phyloP scores from a whole-genome alignment of 2,888 invertebrate species.

The Orgyia antiqua region DNA sequence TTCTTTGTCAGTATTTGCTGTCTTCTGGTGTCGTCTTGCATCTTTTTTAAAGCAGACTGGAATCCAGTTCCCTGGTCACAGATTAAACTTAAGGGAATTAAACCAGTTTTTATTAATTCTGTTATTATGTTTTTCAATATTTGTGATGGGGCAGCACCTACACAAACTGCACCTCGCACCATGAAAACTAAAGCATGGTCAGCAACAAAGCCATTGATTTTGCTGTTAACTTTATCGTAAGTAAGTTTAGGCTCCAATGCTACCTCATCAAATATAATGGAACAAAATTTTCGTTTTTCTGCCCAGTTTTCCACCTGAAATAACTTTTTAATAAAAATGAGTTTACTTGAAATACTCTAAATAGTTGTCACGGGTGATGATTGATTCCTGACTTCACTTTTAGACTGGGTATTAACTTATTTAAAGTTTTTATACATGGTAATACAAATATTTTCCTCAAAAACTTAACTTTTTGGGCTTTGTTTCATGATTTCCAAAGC shows the following conservation, averaged over 20 bases:
- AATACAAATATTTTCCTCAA: not conserved
- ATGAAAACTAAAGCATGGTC: not conserved
- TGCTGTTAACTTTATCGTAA: not conserved
- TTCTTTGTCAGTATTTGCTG: not conserved
- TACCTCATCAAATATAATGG: not conserved
- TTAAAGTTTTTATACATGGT: not conserved
- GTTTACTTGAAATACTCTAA: not conserved
- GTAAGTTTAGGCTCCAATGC: not conserved
- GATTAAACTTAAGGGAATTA: not conserved
- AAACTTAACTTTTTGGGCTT: not conserved
- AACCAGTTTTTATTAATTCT: not conserved
- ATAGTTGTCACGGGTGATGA: not conserved
- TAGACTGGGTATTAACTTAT: not conserved
- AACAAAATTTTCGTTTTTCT: not conserved
- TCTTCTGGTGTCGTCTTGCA: not conserved
- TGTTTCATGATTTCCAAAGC: not conserved
- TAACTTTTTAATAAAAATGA: not conserved
- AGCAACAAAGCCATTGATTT: not conserved
- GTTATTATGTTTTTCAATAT: too few relatives aligned
- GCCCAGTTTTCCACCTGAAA: not conserved
- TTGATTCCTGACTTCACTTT: not conserved
- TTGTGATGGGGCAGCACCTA: too few relatives aligned
- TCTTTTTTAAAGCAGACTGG: not conserved
- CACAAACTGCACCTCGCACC: not conserved
- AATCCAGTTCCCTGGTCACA: not conserved